A percentile compares a stretch with the other conserved stretches of the same genome.
phyloP scores from a whole-genome alignment of 2,797 vertebrate genomes.

The Mergus octosetaceus region DNA sequence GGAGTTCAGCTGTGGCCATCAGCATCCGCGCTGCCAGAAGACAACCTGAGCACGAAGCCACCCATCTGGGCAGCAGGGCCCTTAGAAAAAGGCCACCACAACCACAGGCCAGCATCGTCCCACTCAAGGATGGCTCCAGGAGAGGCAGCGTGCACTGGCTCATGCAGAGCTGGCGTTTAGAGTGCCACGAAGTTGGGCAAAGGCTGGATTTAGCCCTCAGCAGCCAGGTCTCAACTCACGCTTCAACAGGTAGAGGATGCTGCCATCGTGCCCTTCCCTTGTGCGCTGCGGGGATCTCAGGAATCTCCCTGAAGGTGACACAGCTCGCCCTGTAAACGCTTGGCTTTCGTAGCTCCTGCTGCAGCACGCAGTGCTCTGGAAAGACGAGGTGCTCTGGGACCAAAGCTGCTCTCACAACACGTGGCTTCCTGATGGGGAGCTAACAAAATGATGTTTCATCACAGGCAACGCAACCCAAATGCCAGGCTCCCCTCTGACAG shows the following conservation, averaged over 20 bases:
- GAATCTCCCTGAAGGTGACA: fast-evolving
- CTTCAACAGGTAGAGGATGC: fast-evolving
- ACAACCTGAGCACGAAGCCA: neutral
- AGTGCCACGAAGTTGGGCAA: too few relatives aligned
- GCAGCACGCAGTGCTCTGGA: neutral
- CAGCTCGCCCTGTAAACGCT: neutral
- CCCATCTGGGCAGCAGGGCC: neutral
- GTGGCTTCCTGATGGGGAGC: fast-evolving
- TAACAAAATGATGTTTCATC: neutral
- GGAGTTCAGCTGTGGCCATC: neutral
- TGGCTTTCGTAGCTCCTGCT: neutral
- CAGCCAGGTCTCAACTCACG: neutral
- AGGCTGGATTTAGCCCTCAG: too few relatives aligned
- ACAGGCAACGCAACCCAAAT: fast-evolving
- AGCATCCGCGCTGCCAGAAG: neutral
- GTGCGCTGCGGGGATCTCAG: fast-evolving
- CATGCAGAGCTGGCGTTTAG: too few relatives aligned
- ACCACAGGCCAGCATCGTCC: neutral
- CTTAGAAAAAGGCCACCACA: neutral
- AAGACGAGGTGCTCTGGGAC: fast-evolving
- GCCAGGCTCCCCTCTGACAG: neutral
- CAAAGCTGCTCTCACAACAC: too few relatives aligned
- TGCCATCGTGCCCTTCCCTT: neutral
- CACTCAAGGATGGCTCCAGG: neutral
- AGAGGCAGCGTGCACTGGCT: neutral